These are phyloP conservation scores for Bovichtus variegatus DNA, from an alignment of 2,797 vertebrate genomes.

Conservation along the genomic window DNA sequence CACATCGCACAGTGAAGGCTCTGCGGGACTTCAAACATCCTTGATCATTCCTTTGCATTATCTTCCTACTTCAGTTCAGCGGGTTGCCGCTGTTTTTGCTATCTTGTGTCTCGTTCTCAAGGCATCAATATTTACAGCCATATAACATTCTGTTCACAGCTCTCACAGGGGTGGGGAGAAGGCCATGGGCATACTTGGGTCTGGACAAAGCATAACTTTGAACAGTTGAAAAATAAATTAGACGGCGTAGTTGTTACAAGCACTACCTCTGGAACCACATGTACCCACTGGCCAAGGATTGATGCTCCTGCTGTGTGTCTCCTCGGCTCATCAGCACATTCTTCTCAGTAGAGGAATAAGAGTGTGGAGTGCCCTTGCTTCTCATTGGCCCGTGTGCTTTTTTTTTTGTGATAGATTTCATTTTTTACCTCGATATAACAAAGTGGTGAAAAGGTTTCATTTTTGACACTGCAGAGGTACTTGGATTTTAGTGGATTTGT, in stretches of 20 bases:
- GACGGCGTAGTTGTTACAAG: conserved; percentile 20
- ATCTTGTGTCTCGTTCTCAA: conserved; percentile 18
- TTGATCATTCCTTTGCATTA: conserved; percentile 26
- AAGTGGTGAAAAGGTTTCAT: conserved; percentile 11
- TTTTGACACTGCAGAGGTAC: conserved; percentile 20
- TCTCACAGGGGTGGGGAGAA: conserved; percentile 31
- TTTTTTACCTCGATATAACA: conserved; percentile 28
- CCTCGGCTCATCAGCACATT: conserved; percentile 22
- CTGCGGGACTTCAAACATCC: conserved; percentile 23
- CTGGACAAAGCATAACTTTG: conserved; percentile 50
- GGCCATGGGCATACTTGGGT: conserved; percentile 23
- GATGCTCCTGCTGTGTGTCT: conserved; percentile 28
- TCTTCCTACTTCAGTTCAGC: conserved; percentile 2
- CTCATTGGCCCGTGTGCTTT: background rate
- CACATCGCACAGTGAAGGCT: conserved; percentile 13
- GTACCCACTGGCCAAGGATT: conserved; percentile 30
- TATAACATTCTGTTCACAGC: conserved; percentile 54
- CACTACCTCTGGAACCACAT: conserved; percentile 14
- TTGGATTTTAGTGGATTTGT: conserved; percentile 44
- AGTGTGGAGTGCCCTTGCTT: background rate
- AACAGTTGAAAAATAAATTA: conserved; percentile 51
- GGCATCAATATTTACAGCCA: conserved; percentile 59
- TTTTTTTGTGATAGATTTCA: conserved; percentile 9
- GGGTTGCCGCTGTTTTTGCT: conserved; percentile 19
- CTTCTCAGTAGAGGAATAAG: conserved; percentile 32